Conservation (phyloP, 2,797 vertebrate genomes). For the Chiroxiphia lanceolata region DNA sequence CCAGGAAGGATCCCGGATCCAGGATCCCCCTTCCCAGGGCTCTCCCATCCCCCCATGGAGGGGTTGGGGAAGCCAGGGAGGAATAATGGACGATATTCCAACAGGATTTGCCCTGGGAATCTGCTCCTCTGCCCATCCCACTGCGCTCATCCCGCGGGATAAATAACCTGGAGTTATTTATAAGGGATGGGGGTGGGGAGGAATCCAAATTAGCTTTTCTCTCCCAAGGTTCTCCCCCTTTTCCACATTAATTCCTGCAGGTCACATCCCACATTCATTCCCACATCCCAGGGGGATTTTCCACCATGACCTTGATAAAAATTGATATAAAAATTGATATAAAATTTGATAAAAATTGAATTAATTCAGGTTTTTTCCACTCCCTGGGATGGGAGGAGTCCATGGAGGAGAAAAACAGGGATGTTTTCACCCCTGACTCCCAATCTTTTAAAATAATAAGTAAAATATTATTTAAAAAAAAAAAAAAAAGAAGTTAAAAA, state of each 20-base stretch:
- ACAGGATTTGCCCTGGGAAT: not conserved
- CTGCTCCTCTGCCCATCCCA: not conserved
- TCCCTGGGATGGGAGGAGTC: too few species aligned
- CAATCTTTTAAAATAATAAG: not conserved
- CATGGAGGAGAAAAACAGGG: not conserved
- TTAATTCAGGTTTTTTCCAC: not conserved
- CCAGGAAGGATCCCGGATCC: too few species aligned
- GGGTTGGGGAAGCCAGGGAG: too few species aligned
- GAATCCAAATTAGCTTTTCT: not conserved
- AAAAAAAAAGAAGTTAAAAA: too few species aligned
- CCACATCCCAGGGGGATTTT: not conserved
- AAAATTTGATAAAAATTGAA: not conserved
- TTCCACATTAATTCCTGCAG: not conserved
- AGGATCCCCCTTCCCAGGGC: too few species aligned
- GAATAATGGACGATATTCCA: not conserved
- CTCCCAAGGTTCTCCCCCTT: not conserved
- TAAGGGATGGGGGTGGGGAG: too few species aligned
- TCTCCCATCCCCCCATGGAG: too few species aligned
- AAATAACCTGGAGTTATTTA: not conserved
- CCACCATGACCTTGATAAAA: too few species aligned
- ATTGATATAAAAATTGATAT: too few species aligned
- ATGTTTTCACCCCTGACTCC: not conserved
- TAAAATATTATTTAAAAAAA: too few species aligned
- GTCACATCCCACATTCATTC: too few species aligned
- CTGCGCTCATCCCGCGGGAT: too few species aligned